phyloP scores from a whole-genome alignment of 35 echinoderm and acorn worm species.

The Ptychodera flava region DNA sequence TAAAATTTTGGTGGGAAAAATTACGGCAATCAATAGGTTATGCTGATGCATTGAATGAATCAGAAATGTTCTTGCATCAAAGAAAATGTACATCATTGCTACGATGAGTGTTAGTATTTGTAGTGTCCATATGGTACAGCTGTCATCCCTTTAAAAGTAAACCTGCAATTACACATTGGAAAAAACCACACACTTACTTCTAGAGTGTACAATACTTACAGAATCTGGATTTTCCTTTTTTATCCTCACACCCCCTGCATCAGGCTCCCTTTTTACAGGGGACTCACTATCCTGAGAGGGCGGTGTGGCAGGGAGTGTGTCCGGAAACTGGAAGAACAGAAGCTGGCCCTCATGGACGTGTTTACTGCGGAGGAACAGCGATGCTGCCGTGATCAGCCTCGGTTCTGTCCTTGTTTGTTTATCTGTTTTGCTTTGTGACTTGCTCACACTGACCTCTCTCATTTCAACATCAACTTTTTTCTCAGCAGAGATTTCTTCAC shows the following conservation, averaged over 20 bases:
- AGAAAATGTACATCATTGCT: too few species aligned
- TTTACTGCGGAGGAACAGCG: constrained; percentile 50
- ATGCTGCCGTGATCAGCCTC: constrained; percentile 4
- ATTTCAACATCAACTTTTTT: constrained; percentile 5
- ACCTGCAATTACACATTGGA: too few species aligned
- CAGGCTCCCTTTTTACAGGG: constrained; percentile 10
- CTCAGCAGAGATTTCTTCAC: background rate
- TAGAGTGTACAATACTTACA: too few species aligned
- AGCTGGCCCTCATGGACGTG: constrained; percentile 61
- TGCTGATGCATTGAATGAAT: too few species aligned
- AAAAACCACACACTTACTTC: too few species aligned
- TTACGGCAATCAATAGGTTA: too few species aligned
- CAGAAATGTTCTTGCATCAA: too few species aligned
- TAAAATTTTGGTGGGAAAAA: too few species aligned
- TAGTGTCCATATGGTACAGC: too few species aligned
- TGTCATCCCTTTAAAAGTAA: too few species aligned
- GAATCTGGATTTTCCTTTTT: background rate
- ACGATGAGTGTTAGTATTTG: too few species aligned
- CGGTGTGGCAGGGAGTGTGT: constrained; percentile 72
- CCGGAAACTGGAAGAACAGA: constrained; percentile 91
- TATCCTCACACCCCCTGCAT: background rate
- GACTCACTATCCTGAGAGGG: constrained; percentile 46
- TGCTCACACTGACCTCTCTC: background rate
- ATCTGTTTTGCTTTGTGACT: background rate
- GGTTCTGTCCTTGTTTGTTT: background rate